Conservation (phyloP, 2,888 invertebrate genomes). For the Camptogramma bilineatum region DNA sequence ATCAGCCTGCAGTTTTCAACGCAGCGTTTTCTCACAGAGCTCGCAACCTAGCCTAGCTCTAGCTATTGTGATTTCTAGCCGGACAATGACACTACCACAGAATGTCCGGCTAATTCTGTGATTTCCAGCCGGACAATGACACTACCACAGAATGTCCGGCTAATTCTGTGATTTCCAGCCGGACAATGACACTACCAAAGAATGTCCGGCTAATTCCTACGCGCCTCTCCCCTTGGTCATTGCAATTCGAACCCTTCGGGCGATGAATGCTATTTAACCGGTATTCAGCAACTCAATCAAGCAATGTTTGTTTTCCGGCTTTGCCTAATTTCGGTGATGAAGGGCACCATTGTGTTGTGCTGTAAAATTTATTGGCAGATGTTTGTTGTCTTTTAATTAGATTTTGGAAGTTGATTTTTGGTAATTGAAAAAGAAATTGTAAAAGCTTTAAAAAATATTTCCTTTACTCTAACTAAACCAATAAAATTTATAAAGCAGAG, state of each 20-base stretch:
- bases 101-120: no score
- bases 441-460: background rate
- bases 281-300: constrained; percentile 74
- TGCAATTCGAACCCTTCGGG: constrained; percentile 25
- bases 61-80: no score
- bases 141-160: no score
- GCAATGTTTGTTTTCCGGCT: constrained; percentile 78
- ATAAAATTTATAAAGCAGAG: no score
- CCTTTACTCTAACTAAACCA: no score
- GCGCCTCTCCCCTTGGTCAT: constrained; percentile 14
- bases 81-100: no score
- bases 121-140: no score
- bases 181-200: background rate
- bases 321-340: constrained; percentile 67
- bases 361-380: constrained; percentile 67
- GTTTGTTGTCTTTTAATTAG: constrained; percentile 65
- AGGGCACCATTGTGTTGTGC: constrained; percentile 57
- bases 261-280: constrained; percentile 57
- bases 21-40: no score
- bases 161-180: background rate
- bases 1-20: no score
- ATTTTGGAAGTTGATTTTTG: background rate
- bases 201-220: constrained; percentile 12
- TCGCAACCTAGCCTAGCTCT: no score
- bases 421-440: background rate